Evolutionary conservation across 2,888 invertebrate species (phyloP).

Genomic region (Apamea crenata): DNA sequence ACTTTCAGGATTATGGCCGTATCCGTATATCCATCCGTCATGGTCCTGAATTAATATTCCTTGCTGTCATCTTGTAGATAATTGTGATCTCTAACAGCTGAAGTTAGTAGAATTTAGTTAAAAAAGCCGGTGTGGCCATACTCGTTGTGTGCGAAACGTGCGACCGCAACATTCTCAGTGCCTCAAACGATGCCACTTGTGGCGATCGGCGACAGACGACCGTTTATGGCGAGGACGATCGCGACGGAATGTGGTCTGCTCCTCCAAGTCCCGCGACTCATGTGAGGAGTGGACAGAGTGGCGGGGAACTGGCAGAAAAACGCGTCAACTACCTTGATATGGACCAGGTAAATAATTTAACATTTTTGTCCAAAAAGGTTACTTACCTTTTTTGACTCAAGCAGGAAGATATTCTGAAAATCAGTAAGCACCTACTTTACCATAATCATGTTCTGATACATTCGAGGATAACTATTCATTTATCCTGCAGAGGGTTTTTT

Average conservation of each 20-base stretch:
- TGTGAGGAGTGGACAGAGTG: constrained; percentile 66
- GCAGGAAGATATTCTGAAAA: neutral
- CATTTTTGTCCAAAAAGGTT: neutral
- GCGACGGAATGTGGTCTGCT: constrained; percentile 84
- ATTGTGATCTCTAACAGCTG: constrained; percentile 76
- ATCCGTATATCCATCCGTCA: constrained; percentile 41
- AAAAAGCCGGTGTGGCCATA: constrained; percentile 80
- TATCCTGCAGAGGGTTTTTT: constrained; percentile 6
- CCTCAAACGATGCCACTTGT: constrained; percentile 76
- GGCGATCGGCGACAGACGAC: constrained; percentile 80
- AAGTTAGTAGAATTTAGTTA: constrained; percentile 67
- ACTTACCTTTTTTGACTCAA: neutral
- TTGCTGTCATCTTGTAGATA: constrained; percentile 62
- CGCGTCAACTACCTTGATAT: neutral
- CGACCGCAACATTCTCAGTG: constrained; percentile 83
- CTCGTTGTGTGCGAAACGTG: constrained; percentile 83
- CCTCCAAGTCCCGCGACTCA: constrained; percentile 65
- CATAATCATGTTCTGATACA: neutral
- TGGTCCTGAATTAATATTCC: constrained; percentile 53
- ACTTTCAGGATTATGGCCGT: constrained; percentile 40
- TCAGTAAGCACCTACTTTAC: neutral
- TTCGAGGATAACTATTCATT: neutral
- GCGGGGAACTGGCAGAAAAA: constrained; percentile 20
- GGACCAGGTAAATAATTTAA: neutral
- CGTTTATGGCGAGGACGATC: constrained; percentile 87